Evolutionary conservation across 2,797 vertebrate genomes (phyloP).

Genomic region (Prionace glauca): DNA sequence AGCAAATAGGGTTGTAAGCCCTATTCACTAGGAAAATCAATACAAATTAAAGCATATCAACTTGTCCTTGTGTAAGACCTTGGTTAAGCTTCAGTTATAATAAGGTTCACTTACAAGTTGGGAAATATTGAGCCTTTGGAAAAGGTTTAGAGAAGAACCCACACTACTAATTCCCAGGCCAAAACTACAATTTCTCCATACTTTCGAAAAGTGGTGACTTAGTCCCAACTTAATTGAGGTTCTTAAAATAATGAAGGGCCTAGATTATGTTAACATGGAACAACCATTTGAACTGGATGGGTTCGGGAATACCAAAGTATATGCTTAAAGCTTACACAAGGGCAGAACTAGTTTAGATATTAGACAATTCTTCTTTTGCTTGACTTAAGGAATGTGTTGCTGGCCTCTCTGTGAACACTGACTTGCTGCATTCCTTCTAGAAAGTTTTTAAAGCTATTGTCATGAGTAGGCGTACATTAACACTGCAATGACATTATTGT

Average conservation of each 20-base stretch:
- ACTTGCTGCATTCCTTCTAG: not conserved
- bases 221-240: not conserved
- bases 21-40: not conserved
- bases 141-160: not conserved
- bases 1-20: not conserved
- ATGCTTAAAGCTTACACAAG: not conserved
- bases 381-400: not conserved
- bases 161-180: not conserved
- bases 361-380: not conserved
- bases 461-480: too few species aligned
- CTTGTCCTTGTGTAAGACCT: not conserved
- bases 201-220: not conserved
- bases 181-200: not conserved
- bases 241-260: not conserved
- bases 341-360: not conserved
- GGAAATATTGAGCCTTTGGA: not conserved
- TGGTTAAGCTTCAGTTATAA: too few species aligned
- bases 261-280: not conserved
- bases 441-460: too few species aligned
- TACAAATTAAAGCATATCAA: not conserved
- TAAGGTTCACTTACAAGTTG: not conserved
- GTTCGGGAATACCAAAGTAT: not conserved
- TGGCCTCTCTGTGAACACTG: not conserved
- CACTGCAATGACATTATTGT: too few species aligned
- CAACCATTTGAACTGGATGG: not conserved